phyloP scores from a whole-genome alignment of 2,888 invertebrate species.

The Abrostola triplasia region DNA sequence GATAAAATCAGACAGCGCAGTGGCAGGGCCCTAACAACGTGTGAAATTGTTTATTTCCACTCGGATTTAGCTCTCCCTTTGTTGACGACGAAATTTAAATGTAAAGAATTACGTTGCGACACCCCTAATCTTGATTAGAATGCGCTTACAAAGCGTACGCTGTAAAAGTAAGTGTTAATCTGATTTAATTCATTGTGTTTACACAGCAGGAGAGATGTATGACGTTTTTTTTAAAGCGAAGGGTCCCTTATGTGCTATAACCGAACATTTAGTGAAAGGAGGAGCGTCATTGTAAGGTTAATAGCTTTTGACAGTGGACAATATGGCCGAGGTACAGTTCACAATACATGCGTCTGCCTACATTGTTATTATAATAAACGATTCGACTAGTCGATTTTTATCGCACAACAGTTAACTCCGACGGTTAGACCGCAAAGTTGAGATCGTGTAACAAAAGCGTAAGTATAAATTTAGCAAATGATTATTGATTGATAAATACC shows the following conservation, averaged over 20 bases:
- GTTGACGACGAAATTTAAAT: constrained; percentile 76
- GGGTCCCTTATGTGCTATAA: constrained; percentile 58
- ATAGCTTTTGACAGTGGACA: constrained; percentile 59
- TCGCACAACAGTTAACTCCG: constrained; percentile 1
- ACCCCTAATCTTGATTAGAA: constrained; percentile 85
- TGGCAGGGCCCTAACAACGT: constrained; percentile 67
- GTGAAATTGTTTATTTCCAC: constrained; percentile 80
- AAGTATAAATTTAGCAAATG: neutral
- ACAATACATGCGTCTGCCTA: constrained; percentile 37
- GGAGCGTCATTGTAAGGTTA: constrained; percentile 62
- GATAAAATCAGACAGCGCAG: constrained; percentile 73
- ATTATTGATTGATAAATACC: too few species aligned
- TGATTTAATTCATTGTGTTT: constrained; percentile 85
- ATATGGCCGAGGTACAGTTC: constrained; percentile 37
- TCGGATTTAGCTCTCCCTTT: constrained; percentile 76
- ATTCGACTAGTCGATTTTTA: constrained; percentile 7
- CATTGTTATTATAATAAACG: constrained; percentile 45
- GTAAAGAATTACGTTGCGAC: constrained; percentile 82
- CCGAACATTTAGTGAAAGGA: constrained; percentile 56
- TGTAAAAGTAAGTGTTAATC: constrained; percentile 85
- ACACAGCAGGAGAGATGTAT: constrained; percentile 78
- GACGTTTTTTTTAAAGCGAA: constrained; percentile 72
- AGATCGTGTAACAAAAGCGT: neutral
- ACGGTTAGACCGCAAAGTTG: constrained; percentile 2
- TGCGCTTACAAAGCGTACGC: constrained; percentile 77